Percentiles rank a stretch among this genome's conserved stretches.
These are phyloP conservation scores for Sipunculus nudus DNA, from an alignment of 2,888 invertebrate species.

Conservation along the genomic window DNA sequence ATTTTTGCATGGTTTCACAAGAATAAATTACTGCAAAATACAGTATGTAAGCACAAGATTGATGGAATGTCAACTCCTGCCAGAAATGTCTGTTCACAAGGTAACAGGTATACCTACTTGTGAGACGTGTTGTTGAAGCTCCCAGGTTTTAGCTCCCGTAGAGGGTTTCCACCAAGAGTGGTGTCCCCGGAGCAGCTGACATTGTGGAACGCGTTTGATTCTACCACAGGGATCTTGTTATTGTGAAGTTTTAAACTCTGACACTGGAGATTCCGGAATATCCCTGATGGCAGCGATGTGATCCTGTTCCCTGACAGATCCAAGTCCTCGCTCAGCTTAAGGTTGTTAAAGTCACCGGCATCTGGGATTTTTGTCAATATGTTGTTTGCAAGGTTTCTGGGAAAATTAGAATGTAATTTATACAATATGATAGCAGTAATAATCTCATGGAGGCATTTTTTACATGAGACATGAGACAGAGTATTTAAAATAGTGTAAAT, in stretches of 20 bases:
- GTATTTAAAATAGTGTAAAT: no score
- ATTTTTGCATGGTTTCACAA: no score
- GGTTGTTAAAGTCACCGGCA: slow-evolving; percentile 47
- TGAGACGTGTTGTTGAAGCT: slow-evolving; percentile 10
- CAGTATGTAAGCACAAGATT: no score
- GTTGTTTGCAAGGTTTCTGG: slow-evolving; percentile 43
- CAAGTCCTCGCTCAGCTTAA: slow-evolving; percentile 31
- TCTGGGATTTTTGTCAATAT: slow-evolving; percentile 44
- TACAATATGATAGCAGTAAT: no score
- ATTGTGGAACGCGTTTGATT: slow-evolving; percentile 21
- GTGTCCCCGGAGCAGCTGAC: slow-evolving; percentile 9
- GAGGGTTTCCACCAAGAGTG: slow-evolving; percentile 7
- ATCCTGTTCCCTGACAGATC: slow-evolving; percentile 42
- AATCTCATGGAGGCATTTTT: no score
- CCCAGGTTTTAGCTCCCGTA: slow-evolving; percentile 2
- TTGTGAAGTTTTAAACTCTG: slow-evolving; percentile 2
- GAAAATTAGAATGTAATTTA: no score
- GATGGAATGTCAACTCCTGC: no score
- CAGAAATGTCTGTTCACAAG: no score
- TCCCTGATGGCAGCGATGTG: slow-evolving; percentile 35
- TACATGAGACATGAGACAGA: no score
- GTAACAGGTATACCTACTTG: neutral
- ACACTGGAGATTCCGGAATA: slow-evolving; percentile 7
- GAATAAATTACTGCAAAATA: no score
- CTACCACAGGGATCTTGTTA: slow-evolving; percentile 38